Percentiles rank a stretch among this genome's conserved stretches.
Evolutionary conservation across 2,797 vertebrate species (phyloP).

Genomic region (Cryptoblepharus egeriae): DNA sequence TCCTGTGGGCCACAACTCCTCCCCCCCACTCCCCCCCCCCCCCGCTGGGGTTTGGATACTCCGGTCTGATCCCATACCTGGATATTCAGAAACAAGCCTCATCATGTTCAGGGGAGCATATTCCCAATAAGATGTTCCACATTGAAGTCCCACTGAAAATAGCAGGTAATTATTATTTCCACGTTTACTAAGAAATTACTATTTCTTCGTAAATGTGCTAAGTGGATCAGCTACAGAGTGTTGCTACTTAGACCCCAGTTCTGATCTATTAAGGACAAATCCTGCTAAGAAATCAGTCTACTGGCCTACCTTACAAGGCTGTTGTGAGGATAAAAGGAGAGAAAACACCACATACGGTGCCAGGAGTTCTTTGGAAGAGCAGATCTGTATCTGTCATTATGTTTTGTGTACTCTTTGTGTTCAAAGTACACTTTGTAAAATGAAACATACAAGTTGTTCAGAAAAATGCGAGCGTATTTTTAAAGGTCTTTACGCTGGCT

Average conservation of each 20-base stretch:
- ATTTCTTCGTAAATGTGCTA: background rate
- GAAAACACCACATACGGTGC: too few species aligned
- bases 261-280: background rate
- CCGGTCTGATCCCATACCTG: too few species aligned
- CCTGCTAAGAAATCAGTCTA: background rate
- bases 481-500: background rate
- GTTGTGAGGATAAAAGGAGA: background rate
- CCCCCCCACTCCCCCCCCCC: too few species aligned
- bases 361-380: background rate
- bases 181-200: too few species aligned
- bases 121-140: background rate
- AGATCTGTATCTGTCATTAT: too few species aligned
- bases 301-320: background rate
- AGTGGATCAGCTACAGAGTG: background rate
- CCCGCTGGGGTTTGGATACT: too few species aligned
- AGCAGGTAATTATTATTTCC: too few species aligned
- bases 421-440: too few species aligned
- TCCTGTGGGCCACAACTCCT: too few species aligned
- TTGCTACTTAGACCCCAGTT: background rate
- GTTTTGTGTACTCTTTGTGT: too few species aligned
- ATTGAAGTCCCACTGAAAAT: background rate
- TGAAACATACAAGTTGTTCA: too few species aligned
- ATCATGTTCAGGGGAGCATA: background rate
- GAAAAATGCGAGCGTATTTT: background rate
- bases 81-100: background rate